phyloP scores from a whole-genome alignment of 2,113 vertebrate genomes.

The Sinocyclocheilus anshuiensis region DNA sequence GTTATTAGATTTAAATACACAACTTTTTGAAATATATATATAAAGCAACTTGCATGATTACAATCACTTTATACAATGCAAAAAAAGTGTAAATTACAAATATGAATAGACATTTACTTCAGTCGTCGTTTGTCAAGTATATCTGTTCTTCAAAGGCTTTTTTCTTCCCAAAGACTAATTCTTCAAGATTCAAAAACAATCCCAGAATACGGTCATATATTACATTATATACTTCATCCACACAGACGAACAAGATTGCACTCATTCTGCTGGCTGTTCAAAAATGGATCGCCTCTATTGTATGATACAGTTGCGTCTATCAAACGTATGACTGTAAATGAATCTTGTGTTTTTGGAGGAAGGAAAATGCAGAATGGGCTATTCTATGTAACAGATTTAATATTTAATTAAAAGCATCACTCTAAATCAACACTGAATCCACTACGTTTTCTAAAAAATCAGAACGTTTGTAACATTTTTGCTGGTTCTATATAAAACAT shows the following conservation, averaged over 20 bases:
- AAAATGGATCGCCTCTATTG: too few species aligned
- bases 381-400: neutral
- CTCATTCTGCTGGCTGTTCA: neutral
- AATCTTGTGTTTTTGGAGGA: neutral
- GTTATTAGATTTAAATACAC: neutral
- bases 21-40: too few species aligned
- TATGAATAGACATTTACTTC: too few species aligned
- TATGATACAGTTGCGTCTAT: neutral
- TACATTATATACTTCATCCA: too few species aligned
- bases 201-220: neutral
- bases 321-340: too few species aligned
- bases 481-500: neutral
- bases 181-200: neutral
- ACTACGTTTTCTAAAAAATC: too few species aligned
- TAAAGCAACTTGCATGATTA: too few species aligned
- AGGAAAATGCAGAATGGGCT: neutral
- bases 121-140: neutral
- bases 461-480: neutral
- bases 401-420: neutral
- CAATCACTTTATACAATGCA: too few species aligned
- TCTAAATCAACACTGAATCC: neutral
- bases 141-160: neutral
- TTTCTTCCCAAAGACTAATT: too few species aligned
- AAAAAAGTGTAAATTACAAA: too few species aligned
- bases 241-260: neutral